phyloP scores from a whole-genome alignment of 2,797 vertebrate species.

The Phaenicophaeus curvirostris region DNA sequence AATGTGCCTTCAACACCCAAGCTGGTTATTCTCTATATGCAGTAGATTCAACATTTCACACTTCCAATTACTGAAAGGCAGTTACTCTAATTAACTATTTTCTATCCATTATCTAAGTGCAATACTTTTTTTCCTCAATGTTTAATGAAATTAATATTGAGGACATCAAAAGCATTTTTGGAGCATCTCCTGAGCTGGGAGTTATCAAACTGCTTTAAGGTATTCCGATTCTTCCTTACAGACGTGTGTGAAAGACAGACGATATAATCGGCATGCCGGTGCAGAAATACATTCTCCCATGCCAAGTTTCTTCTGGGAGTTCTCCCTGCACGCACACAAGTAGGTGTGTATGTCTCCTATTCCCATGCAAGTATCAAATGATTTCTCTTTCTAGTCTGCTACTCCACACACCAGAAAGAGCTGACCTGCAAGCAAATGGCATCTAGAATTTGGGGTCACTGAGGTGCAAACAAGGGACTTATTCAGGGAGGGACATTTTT shows the following conservation, averaged over 20 bases:
- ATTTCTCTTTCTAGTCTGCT: not conserved
- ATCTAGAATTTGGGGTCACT: not conserved
- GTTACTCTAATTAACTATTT: not conserved
- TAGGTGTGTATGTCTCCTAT: not conserved
- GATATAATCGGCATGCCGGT: not conserved
- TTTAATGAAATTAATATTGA: not conserved
- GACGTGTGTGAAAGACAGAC: not conserved
- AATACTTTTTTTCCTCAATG: not conserved
- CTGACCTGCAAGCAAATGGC: not conserved
- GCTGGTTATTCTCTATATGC: not conserved
- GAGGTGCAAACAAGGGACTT: not conserved
- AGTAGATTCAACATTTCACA: not conserved
- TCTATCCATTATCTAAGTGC: not conserved
- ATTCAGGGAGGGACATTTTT: too few species aligned
- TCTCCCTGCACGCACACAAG: fast-evolving
- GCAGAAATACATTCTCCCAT: not conserved
- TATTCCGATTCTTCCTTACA: not conserved
- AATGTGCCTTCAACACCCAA: not conserved
- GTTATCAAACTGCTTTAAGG: not conserved
- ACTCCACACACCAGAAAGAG: not conserved
- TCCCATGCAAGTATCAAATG: not conserved
- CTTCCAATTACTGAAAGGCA: not conserved
- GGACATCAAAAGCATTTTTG: not conserved
- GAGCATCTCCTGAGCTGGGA: not conserved
- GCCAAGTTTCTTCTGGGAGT: not conserved